Conservation (phyloP, 92 coral and sea anemone genomes). For the Porites rus region DNA sequence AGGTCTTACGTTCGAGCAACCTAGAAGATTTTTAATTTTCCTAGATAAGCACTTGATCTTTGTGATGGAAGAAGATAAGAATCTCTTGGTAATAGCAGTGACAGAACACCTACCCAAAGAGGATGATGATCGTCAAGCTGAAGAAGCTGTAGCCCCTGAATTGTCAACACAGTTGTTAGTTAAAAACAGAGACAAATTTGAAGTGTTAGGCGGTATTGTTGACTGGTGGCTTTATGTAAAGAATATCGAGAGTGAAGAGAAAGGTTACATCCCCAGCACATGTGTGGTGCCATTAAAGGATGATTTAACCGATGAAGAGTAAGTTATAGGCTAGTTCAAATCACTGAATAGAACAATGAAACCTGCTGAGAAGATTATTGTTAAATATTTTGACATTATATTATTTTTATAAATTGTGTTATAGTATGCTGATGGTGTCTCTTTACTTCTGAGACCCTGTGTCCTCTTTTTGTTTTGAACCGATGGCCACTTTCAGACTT, state of each 20-base stretch:
- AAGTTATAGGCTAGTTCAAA: conserved; percentile 34
- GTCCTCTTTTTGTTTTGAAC: too few relatives aligned
- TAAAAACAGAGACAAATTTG: conserved; percentile 74
- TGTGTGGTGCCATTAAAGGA: conserved; percentile 81
- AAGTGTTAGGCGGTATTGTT: conserved; percentile 73
- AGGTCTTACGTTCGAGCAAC: neutral
- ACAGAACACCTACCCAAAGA: conserved; percentile 71
- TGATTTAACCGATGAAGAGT: conserved; percentile 75
- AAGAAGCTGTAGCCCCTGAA: conserved; percentile 81
- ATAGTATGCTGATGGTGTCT: too few relatives aligned
- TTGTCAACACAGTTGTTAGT: conserved; percentile 77
- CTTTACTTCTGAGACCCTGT: too few relatives aligned
- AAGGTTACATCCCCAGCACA: conserved; percentile 91
- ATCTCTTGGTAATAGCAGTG: conserved; percentile 80
- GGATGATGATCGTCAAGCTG: conserved; percentile 56
- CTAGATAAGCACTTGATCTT: neutral
- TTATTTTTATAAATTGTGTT: too few relatives aligned
- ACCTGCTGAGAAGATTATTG: neutral
- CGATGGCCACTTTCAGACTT: too few relatives aligned
- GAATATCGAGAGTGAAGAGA: conserved; percentile 41
- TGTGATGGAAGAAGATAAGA: conserved; percentile 37
- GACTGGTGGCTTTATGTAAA: conserved; percentile 95
- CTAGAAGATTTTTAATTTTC: neutral
- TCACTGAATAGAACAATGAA: neutral
- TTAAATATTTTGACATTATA: too few relatives aligned